Base-by-base conservation (phyloP, 2,113 vertebrate genomes). In the Ifrita kowaldi region DNA sequence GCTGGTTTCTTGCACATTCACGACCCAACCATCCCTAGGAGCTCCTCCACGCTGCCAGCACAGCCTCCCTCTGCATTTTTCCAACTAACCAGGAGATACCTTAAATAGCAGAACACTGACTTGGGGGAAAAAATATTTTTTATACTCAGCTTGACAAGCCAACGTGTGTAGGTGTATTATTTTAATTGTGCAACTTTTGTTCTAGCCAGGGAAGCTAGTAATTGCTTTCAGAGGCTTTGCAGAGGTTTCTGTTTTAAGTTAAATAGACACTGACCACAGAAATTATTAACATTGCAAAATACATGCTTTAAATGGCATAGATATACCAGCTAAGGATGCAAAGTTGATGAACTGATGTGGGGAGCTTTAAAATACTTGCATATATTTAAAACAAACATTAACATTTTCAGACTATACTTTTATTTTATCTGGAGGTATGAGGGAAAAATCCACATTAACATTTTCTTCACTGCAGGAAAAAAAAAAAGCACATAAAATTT, bases 191-290 rank as follows among this genome's bases (percentile, higher is more conserved):
- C 9, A 3, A 35, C 49, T 75, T 56, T 68, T 46, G 16, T 50
- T 91, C 87, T 53, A 74, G 74, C 22, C 26, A 49, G 27, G 22
- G 20, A 50, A 55, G 26, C 30, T 56, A 42, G 33, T 80, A 56
- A 84, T 27, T 12, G 5, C 46, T 13, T 69, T 65, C 46, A 77
- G 49, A 80, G 14, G 39, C n/a, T 89, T 69, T 69, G 42, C 55
- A 85, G 46, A 78, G 14, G n/a, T 87, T 89, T 80, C 46, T 19
- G 42, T 57, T 85, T 83, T 50, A 59, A 92, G 33, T 67, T 52
- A 67, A 85, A 70, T 5, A 35, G 70, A 57, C n/a, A n/a, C 6
- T 18, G 79, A 71, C 33, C 28, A 68, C 30, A 86, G 44, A 73
- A 80, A 89, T 59, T 19, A 77, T n/a, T 32, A 84, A 64, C 33